Evolutionary conservation across 2,797 vertebrate genomes (phyloP).

Genomic region (Cynopterus sphinx): DNA sequence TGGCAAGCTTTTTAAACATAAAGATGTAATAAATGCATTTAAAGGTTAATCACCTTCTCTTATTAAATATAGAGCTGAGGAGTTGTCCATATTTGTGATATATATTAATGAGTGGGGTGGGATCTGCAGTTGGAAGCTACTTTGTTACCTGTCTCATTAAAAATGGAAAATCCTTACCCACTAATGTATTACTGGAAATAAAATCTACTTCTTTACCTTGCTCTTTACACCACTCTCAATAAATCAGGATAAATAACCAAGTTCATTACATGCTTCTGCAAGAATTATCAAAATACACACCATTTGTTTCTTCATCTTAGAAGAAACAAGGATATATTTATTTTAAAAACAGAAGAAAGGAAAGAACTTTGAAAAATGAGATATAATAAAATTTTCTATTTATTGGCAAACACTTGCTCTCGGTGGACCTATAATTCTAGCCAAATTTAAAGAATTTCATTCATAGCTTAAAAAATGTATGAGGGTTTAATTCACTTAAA

Average conservation of each 20-base stretch:
- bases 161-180: background rate
- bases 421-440: background rate
- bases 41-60: background rate
- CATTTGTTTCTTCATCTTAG: background rate
- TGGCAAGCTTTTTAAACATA: background rate
- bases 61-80: background rate
- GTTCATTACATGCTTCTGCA: background rate
- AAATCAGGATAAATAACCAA: background rate
- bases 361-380: background rate
- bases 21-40: constrained; percentile 11
- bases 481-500: background rate
- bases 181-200: background rate
- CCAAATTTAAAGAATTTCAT: background rate
- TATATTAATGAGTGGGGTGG: background rate
- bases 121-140: background rate
- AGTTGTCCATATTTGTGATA: background rate
- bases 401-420: constrained; percentile 30
- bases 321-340: background rate
- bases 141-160: constrained; percentile 19
- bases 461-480: background rate
- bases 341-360: background rate
- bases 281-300: background rate
- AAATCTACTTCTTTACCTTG: background rate
- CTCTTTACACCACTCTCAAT: background rate
- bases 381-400: background rate